Evolutionary conservation across 2,797 vertebrate genomes (phyloP).

Genomic region (Dallia pectoralis): DNA sequence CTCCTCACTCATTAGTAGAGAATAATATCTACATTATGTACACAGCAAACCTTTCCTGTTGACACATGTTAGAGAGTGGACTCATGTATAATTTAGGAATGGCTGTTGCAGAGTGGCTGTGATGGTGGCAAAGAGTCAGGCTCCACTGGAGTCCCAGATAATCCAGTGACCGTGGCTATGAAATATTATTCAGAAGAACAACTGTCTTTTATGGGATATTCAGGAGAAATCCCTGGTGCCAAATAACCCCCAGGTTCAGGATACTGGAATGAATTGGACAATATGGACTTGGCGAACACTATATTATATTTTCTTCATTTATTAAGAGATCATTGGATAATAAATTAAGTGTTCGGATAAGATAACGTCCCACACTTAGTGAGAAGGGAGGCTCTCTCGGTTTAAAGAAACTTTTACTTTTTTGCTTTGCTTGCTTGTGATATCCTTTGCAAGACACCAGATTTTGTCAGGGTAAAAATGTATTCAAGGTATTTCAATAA

Average conservation of each 20-base stretch:
- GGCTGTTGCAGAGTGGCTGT: not conserved
- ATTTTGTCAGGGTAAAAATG: too few relatives aligned
- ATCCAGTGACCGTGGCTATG: not conserved
- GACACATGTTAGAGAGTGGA: not conserved
- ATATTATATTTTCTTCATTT: not conserved
- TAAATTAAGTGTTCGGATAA: not conserved
- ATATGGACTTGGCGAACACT: not conserved
- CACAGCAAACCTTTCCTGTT: not conserved
- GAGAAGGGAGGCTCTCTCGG: not conserved
- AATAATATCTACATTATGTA: not conserved
- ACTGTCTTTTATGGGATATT: not conserved
- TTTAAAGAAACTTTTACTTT: not conserved
- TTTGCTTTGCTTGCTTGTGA: not conserved
- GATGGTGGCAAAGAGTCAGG: not conserved
- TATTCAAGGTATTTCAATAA: too few relatives aligned
- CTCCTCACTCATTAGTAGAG: not conserved
- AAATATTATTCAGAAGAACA: not conserved
- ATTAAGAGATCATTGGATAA: not conserved
- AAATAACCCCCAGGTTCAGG: not conserved
- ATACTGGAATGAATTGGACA: not conserved
- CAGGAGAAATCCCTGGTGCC: not conserved
- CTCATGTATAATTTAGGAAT: not conserved
- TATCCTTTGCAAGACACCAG: too few relatives aligned
- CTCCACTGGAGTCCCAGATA: not conserved
- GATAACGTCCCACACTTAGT: not conserved